These are phyloP conservation scores for Ciconia boyciana DNA, from an alignment of 2,113 vertebrate species.

Conservation along the genomic window DNA sequence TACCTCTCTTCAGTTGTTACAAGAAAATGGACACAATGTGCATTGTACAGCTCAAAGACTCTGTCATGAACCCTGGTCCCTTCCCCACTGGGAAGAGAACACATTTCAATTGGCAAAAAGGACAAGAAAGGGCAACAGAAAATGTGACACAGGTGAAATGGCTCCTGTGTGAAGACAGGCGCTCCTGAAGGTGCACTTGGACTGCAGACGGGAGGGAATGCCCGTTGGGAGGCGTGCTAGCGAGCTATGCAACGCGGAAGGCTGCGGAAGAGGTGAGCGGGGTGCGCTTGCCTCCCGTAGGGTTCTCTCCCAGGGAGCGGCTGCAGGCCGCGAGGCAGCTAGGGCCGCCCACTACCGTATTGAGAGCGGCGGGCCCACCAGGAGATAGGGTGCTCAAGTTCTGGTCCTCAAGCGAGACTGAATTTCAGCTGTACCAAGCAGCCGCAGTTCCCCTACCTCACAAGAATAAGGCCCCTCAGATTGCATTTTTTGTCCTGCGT, in stretches of 20 bases:
- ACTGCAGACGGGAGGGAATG: neutral
- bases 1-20: neutral
- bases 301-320: neutral
- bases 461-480: no score
- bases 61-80: no score
- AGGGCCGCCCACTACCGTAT: rapidly evolving
- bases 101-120: neutral
- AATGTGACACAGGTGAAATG: neutral
- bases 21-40: neutral
- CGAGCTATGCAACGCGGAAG: rapidly evolving
- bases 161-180: neutral
- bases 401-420: neutral
- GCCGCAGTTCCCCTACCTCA: neutral
- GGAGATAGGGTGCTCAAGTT: neutral
- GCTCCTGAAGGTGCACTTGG: neutral
- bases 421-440: neutral
- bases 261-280: rapidly evolving
- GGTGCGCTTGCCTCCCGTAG: neutral
- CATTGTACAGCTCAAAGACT: neutral
- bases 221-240: neutral
- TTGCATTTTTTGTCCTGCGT: rapidly evolving
- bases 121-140: neutral
- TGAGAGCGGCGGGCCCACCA: neutral
- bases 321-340: neutral
- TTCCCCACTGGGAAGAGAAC: neutral